These are phyloP conservation scores for Bimastos eiseni DNA, from an alignment of 2,888 invertebrate genomes.

Conservation along the genomic window DNA sequence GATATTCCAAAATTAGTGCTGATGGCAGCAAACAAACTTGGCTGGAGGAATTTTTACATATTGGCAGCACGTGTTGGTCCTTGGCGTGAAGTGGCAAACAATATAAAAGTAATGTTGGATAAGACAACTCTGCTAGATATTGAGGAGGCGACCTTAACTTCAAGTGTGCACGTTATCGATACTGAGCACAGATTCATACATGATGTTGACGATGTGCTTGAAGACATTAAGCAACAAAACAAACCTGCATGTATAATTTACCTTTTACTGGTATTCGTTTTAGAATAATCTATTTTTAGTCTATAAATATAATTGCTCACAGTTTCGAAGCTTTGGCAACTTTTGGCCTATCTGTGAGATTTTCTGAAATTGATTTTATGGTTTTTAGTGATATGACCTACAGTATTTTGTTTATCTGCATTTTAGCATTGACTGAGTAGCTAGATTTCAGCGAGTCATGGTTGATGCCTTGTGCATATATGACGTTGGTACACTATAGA, in stretches of 20 bases:
- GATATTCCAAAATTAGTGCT: not conserved
- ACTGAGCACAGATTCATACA: not conserved
- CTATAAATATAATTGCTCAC: not conserved
- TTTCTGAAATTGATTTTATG: not conserved
- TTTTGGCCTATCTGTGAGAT: not conserved
- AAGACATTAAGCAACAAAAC: not conserved
- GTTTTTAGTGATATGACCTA: too few relatives aligned
- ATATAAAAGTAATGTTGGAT: not conserved
- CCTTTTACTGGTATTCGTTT: not conserved
- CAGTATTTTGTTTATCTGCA: not conserved
- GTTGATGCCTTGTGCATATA: not conserved
- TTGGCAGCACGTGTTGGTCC: not conserved
- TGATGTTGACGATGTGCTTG: not conserved
- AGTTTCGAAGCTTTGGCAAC: not conserved
- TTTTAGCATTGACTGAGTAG: not conserved
- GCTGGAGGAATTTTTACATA: constrained; percentile 6
- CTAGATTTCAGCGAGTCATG: not conserved
- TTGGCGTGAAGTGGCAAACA: not conserved
- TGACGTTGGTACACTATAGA: too few relatives aligned
- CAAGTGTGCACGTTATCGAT: not conserved
- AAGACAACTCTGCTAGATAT: not conserved
- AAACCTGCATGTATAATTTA: not conserved
- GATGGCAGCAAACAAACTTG: not conserved
- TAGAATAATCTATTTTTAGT: not conserved
- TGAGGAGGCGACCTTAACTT: not conserved